A percentile compares a stretch with the other conserved stretches of the same genome.
phyloP scores from a whole-genome alignment of 92 coral and sea anemone species.

The Siderastrea radians region DNA sequence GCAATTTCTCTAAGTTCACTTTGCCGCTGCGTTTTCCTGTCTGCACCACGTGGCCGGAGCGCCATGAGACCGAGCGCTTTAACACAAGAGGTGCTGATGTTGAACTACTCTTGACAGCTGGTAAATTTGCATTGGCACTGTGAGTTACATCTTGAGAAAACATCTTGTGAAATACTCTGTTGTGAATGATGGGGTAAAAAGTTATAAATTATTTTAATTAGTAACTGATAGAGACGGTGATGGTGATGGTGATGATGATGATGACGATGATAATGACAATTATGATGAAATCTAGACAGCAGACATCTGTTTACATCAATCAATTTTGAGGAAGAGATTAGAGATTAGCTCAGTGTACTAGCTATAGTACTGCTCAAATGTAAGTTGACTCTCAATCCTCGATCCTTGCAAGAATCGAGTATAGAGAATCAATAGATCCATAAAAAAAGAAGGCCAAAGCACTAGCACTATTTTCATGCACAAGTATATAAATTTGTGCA shows the following conservation, averaged over 20 bases:
- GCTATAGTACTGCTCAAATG: too few relatives aligned
- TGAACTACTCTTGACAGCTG: slow-evolving; percentile 44
- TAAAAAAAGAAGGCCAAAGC: too few relatives aligned
- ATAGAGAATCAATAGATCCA: too few relatives aligned
- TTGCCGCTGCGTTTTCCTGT: slow-evolving; percentile 79
- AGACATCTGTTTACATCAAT: too few relatives aligned
- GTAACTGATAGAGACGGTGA: neutral
- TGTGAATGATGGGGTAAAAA: neutral
- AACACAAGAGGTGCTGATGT: slow-evolving; percentile 59
- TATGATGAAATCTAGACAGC: neutral
- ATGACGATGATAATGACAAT: neutral
- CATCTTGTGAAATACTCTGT: slow-evolving; percentile 92
- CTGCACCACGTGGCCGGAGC: slow-evolving; percentile 70
- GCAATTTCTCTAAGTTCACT: slow-evolving; percentile 77
- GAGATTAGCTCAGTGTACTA: too few relatives aligned
- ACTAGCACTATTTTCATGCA: too few relatives aligned
- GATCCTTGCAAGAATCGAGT: too few relatives aligned
- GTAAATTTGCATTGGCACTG: slow-evolving; percentile 23
- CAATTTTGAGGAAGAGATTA: too few relatives aligned
- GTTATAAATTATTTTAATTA: too few relatives aligned
- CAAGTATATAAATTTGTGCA: too few relatives aligned
- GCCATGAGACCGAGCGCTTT: slow-evolving; percentile 73
- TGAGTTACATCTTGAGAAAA: slow-evolving; percentile 71
- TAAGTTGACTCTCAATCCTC: too few relatives aligned
- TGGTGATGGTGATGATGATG: neutral